A percentile compares a stretch with the other conserved stretches of the same genome.
These are phyloP conservation scores for Trogon melanurus DNA, from an alignment of 2,113 vertebrate genomes.

Conservation along the genomic window DNA sequence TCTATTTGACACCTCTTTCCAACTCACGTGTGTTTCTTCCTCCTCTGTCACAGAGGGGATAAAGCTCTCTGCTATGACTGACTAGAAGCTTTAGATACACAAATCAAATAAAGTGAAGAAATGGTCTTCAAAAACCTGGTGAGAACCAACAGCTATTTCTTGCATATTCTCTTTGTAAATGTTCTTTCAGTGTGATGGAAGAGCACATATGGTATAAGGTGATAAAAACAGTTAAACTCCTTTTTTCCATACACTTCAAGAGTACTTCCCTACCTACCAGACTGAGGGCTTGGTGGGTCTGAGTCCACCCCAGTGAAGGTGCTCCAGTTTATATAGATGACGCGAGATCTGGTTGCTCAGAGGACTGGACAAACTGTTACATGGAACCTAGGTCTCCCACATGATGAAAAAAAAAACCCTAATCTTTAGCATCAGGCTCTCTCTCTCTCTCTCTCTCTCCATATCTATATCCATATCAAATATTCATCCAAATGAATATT, in stretches of 20 bases:
- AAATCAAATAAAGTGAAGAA: neutral
- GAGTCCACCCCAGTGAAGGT: neutral
- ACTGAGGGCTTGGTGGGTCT: neutral
- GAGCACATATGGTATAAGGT: neutral
- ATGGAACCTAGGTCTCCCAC: neutral
- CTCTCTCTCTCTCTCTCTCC: neutral
- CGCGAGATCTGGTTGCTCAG: neutral
- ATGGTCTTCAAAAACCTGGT: neutral
- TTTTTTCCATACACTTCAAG: neutral
- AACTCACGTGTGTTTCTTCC: neutral
- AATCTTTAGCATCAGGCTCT: neutral
- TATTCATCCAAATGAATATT: neutral
- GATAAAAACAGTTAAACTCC: neutral
- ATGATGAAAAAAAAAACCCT: neutral
- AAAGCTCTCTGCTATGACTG: neutral
- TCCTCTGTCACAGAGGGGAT: neutral
- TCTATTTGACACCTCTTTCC: neutral
- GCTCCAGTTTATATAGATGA: neutral
- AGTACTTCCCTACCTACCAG: neutral
- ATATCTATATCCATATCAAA: neutral
- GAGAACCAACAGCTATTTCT: neutral
- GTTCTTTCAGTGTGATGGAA: accelerated
- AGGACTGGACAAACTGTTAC: neutral
- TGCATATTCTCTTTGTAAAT: neutral
- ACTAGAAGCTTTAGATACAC: neutral